Base-by-base conservation (phyloP, 2,888 invertebrate species). In the Drosophila conformis region DNA sequence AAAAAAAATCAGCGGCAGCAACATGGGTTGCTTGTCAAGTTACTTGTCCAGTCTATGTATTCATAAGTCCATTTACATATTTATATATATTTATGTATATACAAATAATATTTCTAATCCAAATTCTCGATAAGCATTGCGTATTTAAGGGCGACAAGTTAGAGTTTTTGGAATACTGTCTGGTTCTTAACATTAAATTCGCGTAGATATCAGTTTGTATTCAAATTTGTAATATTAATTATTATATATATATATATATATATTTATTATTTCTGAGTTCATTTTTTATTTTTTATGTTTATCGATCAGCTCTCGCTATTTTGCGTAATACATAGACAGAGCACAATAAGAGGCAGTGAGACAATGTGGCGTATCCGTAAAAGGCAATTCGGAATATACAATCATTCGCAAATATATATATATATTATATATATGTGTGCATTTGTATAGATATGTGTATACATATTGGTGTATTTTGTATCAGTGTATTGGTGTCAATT, bases 331-430 rank as follows among this genome's bases (percentile, higher is more conserved):
- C 40, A 78, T 48, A 61, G 60, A 49, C 46, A 56, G 51, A 57
- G 54, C 53, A 75, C 69, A 78, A 84, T 83, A 72, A 74, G 36
- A 77, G 70, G 63, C 64, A 58, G 66, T 74, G 78, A 83, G 87
- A 87, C 87, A 87, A 82, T 87, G 82, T 82, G 70, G 71, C 71
- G 62, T 66, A 56, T 64, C 83, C 70, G 76, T 86, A 69, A 82
- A 82, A 73, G 76, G 63, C 82, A 64, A 64, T 69, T 69, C 27
- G 46, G 53, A 29, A 57, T 56, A 40, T 27, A 64, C 35, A 52
- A 2, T 42, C 38, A 51, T 4, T 58, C 6, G 11, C 13, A 46
- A 18, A 33, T 31, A 25, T 36, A 48, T 58, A 33, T 53, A 21
- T 21, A 15, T 36, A 15, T 40, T 27, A 4, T 54, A 36, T 53